Base-by-base conservation (phyloP, 2,797 vertebrate species). In the Brachymystax lenok region DNA sequence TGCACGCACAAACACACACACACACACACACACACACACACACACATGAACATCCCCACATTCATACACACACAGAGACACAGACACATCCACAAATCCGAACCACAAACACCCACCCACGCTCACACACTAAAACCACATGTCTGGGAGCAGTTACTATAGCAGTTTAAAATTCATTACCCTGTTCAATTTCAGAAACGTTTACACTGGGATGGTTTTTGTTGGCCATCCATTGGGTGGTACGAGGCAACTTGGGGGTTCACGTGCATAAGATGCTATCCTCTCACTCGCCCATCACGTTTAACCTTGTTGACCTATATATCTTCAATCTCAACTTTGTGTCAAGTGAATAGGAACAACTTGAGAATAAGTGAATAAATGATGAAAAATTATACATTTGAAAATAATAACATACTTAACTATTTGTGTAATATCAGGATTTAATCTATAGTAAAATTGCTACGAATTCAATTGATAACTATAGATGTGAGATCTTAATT, bases 131-230 rank as follows among this genome's bases (percentile, higher is more conserved):
- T 89, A 85, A 91, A 92, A 93, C 90, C 91, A 81, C 93, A 94
- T 93, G 93, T 94, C 92, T 92, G 88, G 86, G 92, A 92, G 87
- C 87, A 93, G 94, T 92, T 93, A 89, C 92, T 93, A 90, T 91
- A 89, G 91, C 91, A 89, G 86, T 94, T 95, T 95, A 94, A 95
- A 94, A 95, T 95, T 95, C 94, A 95, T 95, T 94, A 93, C 93
- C 91, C 89, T 92, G 91, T 91, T 90, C 86, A 82, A 85, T 92
- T 92, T 90, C 84, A 91, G 87, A 90, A 90, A 90, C 80, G 83
- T 89, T 90, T 84, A 84, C 84, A 84, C 86, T 87, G 89, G 88
- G 82, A 79, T 66, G 88, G 84, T 83, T 75, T 79, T 88, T 83
- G 83, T 87, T 82, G 82, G 82, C 84, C 77, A 85, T 77, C 88